Evolutionary conservation across 2,113 vertebrate genomes (phyloP), one percentile per base, ranked within the genome.

Genomic region (Plecturocebus donacophilus): DNA sequence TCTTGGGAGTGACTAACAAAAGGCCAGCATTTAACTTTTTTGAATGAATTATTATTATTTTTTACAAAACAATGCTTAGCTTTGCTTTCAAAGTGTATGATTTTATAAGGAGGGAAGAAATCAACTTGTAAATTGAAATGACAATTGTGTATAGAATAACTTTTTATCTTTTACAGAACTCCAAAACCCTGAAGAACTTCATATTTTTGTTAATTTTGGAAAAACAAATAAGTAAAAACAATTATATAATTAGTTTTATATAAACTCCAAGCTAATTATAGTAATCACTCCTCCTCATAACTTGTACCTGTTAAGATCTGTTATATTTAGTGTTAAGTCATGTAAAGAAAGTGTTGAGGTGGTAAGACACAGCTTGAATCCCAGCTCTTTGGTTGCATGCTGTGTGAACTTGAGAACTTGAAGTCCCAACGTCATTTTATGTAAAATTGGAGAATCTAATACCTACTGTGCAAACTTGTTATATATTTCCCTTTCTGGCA

Each of bases 391-490:
- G 80, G 17, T 70, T 64, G 8, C 42, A 83, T 91, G 61, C 32
- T 90, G n/a, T 79, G 54, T 92, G 84, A 95, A 87, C 38, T 64
- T 76, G 56, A 95, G 89, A 92, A 79, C 85, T 64, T 35, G 5
- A 82, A 70, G 42, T 21, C 13, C 79, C 77, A 40, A 93, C 6
- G 54, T 58, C 32, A 83, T 80, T 87, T 47, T 56, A 20, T 38
- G 16, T 81, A 85, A 90, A 92, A 94, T 1, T 45, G n/a, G 54
- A 38, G 2, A 75, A 75, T 68, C 82, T 96, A 91, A 85, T 77
- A 75, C 81, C 35, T 58, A 52, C 5, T 81, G 80, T 20, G 30
- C 49, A 90, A 87, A 14, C 35, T 19, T 88, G 66, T 64, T 64
- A 30, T 30, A 14, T 64, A 64, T 32, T 64, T 64, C 27, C 61